Conservation (phyloP, 2,888 invertebrate genomes). For the Drosophila heteroneura region DNA sequence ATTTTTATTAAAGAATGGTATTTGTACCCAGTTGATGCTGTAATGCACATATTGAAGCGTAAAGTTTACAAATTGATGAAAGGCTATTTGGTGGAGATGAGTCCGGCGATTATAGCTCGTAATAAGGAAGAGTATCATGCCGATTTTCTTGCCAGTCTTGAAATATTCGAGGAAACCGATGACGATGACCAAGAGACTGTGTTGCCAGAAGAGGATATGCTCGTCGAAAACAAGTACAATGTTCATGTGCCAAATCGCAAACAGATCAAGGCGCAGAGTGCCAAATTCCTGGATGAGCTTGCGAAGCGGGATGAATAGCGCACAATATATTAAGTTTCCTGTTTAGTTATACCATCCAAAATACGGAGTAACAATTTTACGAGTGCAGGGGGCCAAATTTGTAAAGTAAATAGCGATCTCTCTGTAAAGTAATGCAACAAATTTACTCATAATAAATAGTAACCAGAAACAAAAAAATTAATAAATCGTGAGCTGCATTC, state of each 20-base stretch:
- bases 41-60: conserved; percentile 74
- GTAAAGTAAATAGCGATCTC: conserved; percentile 1
- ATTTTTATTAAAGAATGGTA: neutral
- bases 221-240: conserved; percentile 66
- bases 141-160: conserved; percentile 62
- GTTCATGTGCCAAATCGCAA: conserved; percentile 81
- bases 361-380: conserved; percentile 5
- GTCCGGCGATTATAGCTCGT: conserved; percentile 35
- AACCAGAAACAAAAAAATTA: conserved; percentile 31
- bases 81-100: conserved; percentile 61
- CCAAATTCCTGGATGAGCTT: conserved; percentile 82
- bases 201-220: conserved; percentile 58
- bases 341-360: conserved; percentile 10
- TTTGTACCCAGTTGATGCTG: conserved; percentile 65
- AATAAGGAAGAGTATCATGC: conserved; percentile 77
- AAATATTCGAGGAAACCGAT: conserved; percentile 33
- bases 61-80: conserved; percentile 75
- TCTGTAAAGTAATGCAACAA: conserved; percentile 26
- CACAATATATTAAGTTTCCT: neutral
- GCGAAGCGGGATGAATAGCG: conserved; percentile 80
- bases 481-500: conserved; percentile 71
- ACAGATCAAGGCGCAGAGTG: conserved; percentile 82
- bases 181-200: conserved; percentile 33
- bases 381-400: conserved; percentile 15
- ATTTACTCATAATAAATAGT: conserved; percentile 43